Evolutionary conservation across 2,797 vertebrate species (phyloP).

Genomic region (Enteromius mattozi): DNA sequence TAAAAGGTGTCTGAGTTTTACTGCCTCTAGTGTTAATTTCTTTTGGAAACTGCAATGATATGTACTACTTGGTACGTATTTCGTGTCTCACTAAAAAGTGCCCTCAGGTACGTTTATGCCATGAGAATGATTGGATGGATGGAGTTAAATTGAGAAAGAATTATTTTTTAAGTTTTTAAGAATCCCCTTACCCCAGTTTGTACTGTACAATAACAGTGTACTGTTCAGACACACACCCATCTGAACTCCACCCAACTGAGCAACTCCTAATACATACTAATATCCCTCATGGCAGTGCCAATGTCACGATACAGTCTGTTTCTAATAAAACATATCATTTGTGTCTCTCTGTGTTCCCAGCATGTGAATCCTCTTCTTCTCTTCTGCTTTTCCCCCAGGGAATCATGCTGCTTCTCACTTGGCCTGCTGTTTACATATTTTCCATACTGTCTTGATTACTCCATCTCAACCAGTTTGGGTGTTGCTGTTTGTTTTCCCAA

Average conservation of each 20-base stretch:
- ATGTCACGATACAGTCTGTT: conserved; percentile 49
- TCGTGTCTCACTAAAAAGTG: too few species aligned
- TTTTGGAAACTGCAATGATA: too few species aligned
- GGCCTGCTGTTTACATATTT: conserved; percentile 74
- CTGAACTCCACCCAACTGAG: conserved; percentile 21
- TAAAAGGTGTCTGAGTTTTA: too few species aligned
- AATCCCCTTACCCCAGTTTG: not conserved
- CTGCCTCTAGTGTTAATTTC: too few species aligned
- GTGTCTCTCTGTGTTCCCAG: conserved; percentile 25
- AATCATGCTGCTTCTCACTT: conserved; percentile 62
- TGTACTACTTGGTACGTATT: too few species aligned
- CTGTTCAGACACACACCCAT: not conserved
- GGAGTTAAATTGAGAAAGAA: too few species aligned
- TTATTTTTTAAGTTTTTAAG: not conserved
- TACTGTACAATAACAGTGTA: not conserved
- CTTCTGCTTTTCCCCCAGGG: conserved; percentile 45
- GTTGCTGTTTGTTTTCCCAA: conserved; percentile 77
- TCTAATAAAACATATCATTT: conserved; percentile 53
- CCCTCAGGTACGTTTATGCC: too few species aligned
- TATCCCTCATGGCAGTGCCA: not conserved
- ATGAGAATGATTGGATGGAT: too few species aligned
- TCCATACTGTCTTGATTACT: conserved; percentile 72
- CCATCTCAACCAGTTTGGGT: conserved; percentile 71
- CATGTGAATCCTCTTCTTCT: conserved; percentile 34
- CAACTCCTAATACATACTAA: not conserved